phyloP scores from a whole-genome alignment of 2,797 vertebrate species.

The Acipenser oxyrinchus region DNA sequence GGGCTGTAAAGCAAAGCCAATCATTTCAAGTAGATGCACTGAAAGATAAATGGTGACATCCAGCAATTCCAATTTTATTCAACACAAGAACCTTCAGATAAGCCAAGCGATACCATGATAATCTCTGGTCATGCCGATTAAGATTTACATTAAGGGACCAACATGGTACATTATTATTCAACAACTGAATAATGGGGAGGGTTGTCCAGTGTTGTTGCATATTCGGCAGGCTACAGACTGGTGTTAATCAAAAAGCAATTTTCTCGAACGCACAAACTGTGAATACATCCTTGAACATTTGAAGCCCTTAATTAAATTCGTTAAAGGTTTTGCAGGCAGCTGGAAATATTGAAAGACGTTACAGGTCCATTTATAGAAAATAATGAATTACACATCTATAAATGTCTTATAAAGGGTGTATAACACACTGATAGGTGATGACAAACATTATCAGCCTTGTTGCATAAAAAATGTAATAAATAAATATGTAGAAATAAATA shows the following conservation, averaged over 20 bases:
- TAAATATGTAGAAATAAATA: too few relatives aligned
- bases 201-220: constrained; percentile 11
- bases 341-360: too few relatives aligned
- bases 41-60: constrained; percentile 28
- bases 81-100: constrained; percentile 35
- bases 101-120: constrained; percentile 26
- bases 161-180: constrained; percentile 32
- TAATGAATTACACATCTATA: too few relatives aligned
- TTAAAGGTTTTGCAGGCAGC: too few relatives aligned
- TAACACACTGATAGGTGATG: too few relatives aligned
- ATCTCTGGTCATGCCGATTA: constrained; percentile 36
- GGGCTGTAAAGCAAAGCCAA: constrained; percentile 24
- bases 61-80: constrained; percentile 27
- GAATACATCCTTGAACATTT: constrained; percentile 21
- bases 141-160: constrained; percentile 32
- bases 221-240: constrained; percentile 8
- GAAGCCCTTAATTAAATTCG: constrained; percentile 23
- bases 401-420: too few relatives aligned
- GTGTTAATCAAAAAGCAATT: constrained; percentile 1
- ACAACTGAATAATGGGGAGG: constrained; percentile 29
- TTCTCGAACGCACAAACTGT: constrained; percentile 3
- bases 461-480: too few relatives aligned
- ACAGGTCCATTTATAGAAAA: too few relatives aligned
- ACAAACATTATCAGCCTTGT: too few relatives aligned
- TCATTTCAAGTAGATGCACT: constrained; percentile 30